Evolutionary conservation across 1,140 invertebrate genomes (phyloP).

Genomic region (Drosophila biarmipes): DNA sequence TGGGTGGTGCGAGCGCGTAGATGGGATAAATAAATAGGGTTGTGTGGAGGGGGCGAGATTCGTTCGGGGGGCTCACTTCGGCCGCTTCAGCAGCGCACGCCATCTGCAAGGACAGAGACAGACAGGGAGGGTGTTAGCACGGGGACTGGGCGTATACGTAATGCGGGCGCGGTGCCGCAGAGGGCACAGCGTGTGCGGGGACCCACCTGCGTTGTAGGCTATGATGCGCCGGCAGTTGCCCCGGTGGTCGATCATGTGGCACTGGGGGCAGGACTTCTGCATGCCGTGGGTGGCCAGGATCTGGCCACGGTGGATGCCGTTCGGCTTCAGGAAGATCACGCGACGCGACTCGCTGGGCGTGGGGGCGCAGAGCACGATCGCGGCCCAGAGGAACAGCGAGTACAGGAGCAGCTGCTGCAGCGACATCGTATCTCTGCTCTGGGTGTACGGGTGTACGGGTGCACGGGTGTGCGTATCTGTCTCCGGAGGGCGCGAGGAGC

Average conservation of each 20-base stretch:
- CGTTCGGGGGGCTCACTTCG: slow-evolving; percentile 24
- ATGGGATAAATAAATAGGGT: slow-evolving; percentile 51
- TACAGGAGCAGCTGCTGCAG: slow-evolving; percentile 61
- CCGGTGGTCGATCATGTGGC: slow-evolving; percentile 79
- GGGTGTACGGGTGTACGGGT: neutral
- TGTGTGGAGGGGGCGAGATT: slow-evolving; percentile 59
- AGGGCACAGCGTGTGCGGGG: no score
- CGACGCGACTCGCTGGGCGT: slow-evolving; percentile 63
- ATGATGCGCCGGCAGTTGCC: slow-evolving; percentile 75
- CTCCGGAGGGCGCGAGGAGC: slow-evolving; percentile 9
- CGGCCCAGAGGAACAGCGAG: slow-evolving; percentile 45
- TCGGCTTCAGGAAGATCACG: slow-evolving; percentile 74
- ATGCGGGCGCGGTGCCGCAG: slow-evolving; percentile 13
- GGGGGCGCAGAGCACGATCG: slow-evolving; percentile 63
- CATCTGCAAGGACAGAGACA: slow-evolving; percentile 55
- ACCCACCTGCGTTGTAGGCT: slow-evolving; percentile 71
- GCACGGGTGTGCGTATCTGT: no score
- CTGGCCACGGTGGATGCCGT: slow-evolving; percentile 60
- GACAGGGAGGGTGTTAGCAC: neutral
- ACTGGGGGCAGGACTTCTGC: slow-evolving; percentile 69
- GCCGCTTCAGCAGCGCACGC: slow-evolving; percentile 54
- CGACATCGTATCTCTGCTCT: slow-evolving; percentile 36
- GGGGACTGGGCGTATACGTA: slow-evolving; percentile 32
- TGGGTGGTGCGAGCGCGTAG: slow-evolving; percentile 22
- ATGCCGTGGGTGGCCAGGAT: slow-evolving; percentile 63